phyloP scores from a whole-genome alignment of 1,140 invertebrate genomes.

The Pentalonia nigronervosa region DNA sequence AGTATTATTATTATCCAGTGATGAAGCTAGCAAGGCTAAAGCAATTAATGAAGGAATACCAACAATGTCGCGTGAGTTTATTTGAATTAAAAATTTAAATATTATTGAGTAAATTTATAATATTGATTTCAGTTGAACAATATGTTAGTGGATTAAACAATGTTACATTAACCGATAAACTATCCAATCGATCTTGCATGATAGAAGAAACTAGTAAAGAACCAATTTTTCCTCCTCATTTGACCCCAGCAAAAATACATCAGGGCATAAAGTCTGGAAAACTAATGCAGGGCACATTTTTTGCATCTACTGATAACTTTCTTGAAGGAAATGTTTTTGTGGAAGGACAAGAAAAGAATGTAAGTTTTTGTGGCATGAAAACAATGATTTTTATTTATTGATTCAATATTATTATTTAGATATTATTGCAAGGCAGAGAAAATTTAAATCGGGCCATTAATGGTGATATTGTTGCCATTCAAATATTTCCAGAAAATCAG shows the following conservation, averaged over 20 bases:
- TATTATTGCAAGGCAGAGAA: slow-evolving; percentile 87
- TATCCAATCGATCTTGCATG: slow-evolving; percentile 73
- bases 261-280: slow-evolving; percentile 81
- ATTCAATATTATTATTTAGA: slow-evolving; percentile 66
- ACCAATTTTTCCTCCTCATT: slow-evolving; percentile 84
- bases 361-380: slow-evolving; percentile 62
- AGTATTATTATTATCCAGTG: slow-evolving; percentile 86
- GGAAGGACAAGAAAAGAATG: slow-evolving; percentile 77
- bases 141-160: slow-evolving; percentile 76
- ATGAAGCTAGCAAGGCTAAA: slow-evolving; percentile 78
- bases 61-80: slow-evolving; percentile 72
- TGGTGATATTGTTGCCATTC: slow-evolving; percentile 92
- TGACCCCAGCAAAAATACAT: slow-evolving; percentile 78
- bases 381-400: background rate
- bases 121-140: slow-evolving; percentile 69
- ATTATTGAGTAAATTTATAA: background rate
- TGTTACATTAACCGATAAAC: slow-evolving; percentile 76
- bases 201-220: slow-evolving; percentile 71
- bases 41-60: slow-evolving; percentile 75
- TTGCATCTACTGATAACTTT: slow-evolving; percentile 89
- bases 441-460: slow-evolving; percentile 95
- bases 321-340: slow-evolving; percentile 91
- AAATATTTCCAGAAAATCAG: slow-evolving; percentile 87
- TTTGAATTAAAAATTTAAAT: background rate
- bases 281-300: slow-evolving; percentile 84